Percentiles rank a stretch among this genome's conserved stretches.
Conservation (phyloP, 2,797 vertebrate genomes). For the Syngnathus rostellatus region DNA sequence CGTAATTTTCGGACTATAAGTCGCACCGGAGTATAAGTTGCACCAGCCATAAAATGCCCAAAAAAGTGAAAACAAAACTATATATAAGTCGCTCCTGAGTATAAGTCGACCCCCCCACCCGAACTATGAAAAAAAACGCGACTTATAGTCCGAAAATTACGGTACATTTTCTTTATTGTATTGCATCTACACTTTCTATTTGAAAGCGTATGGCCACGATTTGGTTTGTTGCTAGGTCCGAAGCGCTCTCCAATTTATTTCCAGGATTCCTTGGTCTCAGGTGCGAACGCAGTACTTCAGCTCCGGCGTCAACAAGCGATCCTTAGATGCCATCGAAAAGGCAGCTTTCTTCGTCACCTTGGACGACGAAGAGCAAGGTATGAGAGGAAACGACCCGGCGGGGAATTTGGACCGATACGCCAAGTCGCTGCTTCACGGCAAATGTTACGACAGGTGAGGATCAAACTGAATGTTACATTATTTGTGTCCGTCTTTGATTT, state of each 20-base stretch:
- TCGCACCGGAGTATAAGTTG: too few species aligned
- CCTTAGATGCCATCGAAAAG: constrained; percentile 68
- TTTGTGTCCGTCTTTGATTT: too few species aligned
- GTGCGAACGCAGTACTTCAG: constrained; percentile 52
- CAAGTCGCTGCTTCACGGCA: constrained; percentile 78
- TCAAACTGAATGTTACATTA: neutral
- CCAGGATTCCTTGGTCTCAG: constrained; percentile 51
- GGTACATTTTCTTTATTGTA: too few species aligned
- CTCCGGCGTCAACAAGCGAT: constrained; percentile 52
- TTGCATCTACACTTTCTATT: too few species aligned
- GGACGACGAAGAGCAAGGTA: constrained; percentile 75
- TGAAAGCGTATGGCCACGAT: too few species aligned
- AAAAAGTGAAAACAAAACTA: too few species aligned
- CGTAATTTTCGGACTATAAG: too few species aligned
- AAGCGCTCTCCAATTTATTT: neutral
- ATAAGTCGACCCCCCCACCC: too few species aligned
- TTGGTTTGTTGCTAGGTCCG: neutral
- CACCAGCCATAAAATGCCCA: too few species aligned
- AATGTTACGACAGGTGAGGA: constrained; percentile 79
- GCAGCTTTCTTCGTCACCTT: constrained; percentile 82
- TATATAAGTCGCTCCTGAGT: too few species aligned
- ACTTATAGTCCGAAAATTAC: too few species aligned
- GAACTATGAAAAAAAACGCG: too few species aligned
- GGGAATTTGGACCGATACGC: constrained; percentile 78
- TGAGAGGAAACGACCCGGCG: constrained; percentile 66